Evolutionary conservation across 2,113 vertebrate species (phyloP), one percentile per base, ranked within the genome.

Genomic region (Genyomyrus donnyi): DNA sequence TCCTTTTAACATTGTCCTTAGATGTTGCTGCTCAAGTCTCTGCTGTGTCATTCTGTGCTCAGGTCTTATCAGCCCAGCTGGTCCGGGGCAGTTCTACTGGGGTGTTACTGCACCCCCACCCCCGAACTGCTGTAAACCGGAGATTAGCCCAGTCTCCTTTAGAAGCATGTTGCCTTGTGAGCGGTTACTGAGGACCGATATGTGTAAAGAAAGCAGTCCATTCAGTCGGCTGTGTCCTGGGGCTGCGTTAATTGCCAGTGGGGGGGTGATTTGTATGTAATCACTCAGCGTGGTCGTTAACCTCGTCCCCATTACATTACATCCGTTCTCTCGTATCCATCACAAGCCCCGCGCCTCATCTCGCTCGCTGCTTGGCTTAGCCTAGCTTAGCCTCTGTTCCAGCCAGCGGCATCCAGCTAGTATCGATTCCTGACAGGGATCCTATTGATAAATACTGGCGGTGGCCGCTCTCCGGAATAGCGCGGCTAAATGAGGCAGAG

Each of bases 401-500:
- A 31, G 62, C 62, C 62, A 70, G 62, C 62, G n/a, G 62, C n/a
- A 31, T 70, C 27, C 62, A 31, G 88, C 89, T 93, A 56, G 48
- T 91, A 94, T 92, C 92, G 92, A 96, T 95, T 93, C 89, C 92
- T 91, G 90, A 74, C 91, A 92, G 90, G 93, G 93, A 93, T 90
- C 91, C 88, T 94, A 94, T 94, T 94, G 93, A 96, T 95, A 94
- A 93, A 95, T 94, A 93, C 91, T 91, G 91, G 90, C 88, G 93
- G 93, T 92, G 89, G 90, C 93, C 92, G 89, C 91, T 91, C 92
- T 84, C 87, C 92, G 93, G 92, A 94, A 94, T 93, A 90, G 92
- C 89, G 89, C 91, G 93, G 93, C 92, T 93, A 95, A 96, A 96
- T 95, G 95, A 95, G 93, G 92, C 94, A 94, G 95, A 95, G 95